Base-by-base conservation (phyloP, 2,113 vertebrate species). In the Paracanthobrama guichenoti region DNA sequence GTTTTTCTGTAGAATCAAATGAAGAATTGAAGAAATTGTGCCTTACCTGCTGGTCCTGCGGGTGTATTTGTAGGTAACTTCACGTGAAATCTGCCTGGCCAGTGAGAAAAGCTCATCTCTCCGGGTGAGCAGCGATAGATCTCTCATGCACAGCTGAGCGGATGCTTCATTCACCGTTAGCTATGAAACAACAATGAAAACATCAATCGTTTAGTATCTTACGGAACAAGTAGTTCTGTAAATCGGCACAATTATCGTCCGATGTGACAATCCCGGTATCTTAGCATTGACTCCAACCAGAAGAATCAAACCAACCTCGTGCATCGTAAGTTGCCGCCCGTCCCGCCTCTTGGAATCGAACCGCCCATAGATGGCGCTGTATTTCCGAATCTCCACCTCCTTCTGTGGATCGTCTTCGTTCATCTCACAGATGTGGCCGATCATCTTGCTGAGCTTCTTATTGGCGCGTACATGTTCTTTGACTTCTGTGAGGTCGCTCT, bases 281-380 rank as follows among this genome's bases (percentile, higher is more conserved):
- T 26, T 26, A 24, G 20, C 71, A 46, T 24, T 73, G 20, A 20
- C 18, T 18, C 53, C 53, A 55, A 55, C 18, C 53, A 22, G n/a
- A 73, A 46, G 18, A 57, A 53, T 16, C n/a, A 57, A 42, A 3
- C 66, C 10, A 57, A 99, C 98, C 96, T 99, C 98, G 0, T 99
- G 97, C 81, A 98, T 96, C 0, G 98, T 99, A 84, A 99, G 95
- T 87, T 97, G 98, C 39, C 98, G 98, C 46, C 97, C 97, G 28
- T 99, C 98, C 88, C 97, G 95, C 83, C 98, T 95, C 93, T 98
- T 98, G 0, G 97, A 99, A 93, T 99, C 97, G 73, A 99, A 99
- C 31, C 97, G 94, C 48, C 98, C 97, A 28, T 99, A 99, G 91
- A 99, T 99, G 91, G 98, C 97, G 88, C 98, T 99, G 92, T 97